phyloP scores from a whole-genome alignment of 30 jellyfish, hydroid and myxozoan genomes.

The Euphysa ruthae region DNA sequence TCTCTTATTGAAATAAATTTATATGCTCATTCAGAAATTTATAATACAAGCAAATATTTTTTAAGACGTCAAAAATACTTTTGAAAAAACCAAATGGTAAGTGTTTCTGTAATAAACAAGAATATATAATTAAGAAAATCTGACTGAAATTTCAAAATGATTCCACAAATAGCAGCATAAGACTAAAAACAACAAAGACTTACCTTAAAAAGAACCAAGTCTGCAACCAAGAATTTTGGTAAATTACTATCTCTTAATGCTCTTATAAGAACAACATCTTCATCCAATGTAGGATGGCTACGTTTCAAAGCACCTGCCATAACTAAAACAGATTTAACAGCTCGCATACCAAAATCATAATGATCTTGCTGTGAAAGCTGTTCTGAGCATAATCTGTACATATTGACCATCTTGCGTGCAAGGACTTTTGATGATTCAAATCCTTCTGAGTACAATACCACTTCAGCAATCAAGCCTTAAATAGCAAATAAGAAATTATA shows the following conservation, averaged over 20 bases:
- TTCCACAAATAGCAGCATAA: too few species aligned
- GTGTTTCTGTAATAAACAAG: too few species aligned
- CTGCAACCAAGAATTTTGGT: conserved; percentile 92
- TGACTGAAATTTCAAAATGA: too few species aligned
- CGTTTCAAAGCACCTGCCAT: conserved; percentile 99
- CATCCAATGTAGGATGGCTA: conserved; percentile 74
- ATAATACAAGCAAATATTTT: too few species aligned
- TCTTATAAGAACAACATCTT: conserved; percentile 85
- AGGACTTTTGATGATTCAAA: conserved; percentile 89
- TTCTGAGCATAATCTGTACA: conserved; percentile 95
- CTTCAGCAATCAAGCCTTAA: conserved; percentile 93
- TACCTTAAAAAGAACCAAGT: conserved; percentile 69
- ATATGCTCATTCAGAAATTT: too few species aligned
- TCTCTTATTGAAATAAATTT: too few species aligned
- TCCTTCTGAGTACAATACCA: conserved; percentile 91
- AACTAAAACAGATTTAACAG: conserved; percentile 93
- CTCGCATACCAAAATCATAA: conserved; percentile 99
- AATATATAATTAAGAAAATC: too few species aligned
- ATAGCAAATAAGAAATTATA: too few species aligned
- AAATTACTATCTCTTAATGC: conserved; percentile 92
- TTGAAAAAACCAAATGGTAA: too few species aligned
- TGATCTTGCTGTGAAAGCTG: conserved; percentile 98
- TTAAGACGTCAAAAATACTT: too few species aligned
- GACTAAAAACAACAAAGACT: too few species aligned
- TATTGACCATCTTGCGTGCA: conserved; percentile 94